Evolutionary conservation across 2,797 vertebrate genomes (phyloP).

Genomic region (Phrynocephalus forsythii): DNA sequence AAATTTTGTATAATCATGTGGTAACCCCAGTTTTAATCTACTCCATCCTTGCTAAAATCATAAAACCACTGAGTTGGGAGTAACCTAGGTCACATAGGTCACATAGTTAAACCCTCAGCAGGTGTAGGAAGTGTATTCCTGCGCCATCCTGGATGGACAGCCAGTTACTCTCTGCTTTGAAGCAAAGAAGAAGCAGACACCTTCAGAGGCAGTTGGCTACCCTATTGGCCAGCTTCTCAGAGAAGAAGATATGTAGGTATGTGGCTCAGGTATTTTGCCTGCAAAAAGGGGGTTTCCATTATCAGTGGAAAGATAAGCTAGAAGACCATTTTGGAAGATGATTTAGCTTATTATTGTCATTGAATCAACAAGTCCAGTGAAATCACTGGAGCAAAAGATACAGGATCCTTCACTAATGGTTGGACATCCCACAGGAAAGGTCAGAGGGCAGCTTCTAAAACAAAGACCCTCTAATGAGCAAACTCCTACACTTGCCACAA

Average conservation of each 20-base stretch:
- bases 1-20: neutral
- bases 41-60: neutral
- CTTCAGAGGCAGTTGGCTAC: neutral
- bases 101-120: neutral
- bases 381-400: no score
- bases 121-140: neutral
- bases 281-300: neutral
- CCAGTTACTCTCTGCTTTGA: neutral
- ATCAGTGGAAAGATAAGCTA: neutral
- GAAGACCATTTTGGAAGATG: neutral
- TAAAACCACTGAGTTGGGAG: neutral
- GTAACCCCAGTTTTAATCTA: neutral
- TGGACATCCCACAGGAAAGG: neutral
- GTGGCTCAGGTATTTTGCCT: neutral
- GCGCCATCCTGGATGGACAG: neutral
- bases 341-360: neutral
- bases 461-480: neutral
- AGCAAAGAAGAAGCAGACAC: neutral
- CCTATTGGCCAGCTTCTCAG: neutral
- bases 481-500: neutral
- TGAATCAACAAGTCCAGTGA: neutral
- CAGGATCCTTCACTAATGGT: neutral
- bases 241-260: neutral
- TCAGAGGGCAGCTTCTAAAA: neutral
- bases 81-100: neutral